These are phyloP conservation scores for Nycticebus coucang DNA, from an alignment of 2,113 vertebrate genomes.

Conservation along the genomic window DNA sequence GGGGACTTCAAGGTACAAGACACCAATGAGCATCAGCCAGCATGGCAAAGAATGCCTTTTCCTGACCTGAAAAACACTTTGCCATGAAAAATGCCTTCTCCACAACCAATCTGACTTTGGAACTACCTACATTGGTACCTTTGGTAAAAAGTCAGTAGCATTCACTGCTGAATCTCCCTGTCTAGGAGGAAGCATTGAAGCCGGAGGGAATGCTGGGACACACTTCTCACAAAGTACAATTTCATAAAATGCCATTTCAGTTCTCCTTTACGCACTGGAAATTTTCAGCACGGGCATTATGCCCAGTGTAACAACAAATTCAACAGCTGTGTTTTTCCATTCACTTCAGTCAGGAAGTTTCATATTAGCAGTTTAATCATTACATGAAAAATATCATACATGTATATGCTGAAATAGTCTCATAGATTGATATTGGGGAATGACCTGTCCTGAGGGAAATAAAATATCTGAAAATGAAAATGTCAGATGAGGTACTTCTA, in stretches of 20 bases:
- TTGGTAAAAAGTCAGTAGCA: slow-evolving; percentile 49
- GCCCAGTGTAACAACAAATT: slow-evolving; percentile 85
- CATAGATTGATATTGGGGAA: slow-evolving; percentile 79
- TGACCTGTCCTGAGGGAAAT: slow-evolving; percentile 78
- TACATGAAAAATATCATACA: slow-evolving; percentile 81
- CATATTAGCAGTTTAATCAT: slow-evolving; percentile 85
- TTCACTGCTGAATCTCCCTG: slow-evolving; percentile 64
- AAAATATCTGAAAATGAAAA: slow-evolving; percentile 79
- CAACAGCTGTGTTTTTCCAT: slow-evolving; percentile 88
- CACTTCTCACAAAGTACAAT: slow-evolving; percentile 65
- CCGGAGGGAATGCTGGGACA: slow-evolving; percentile 70
- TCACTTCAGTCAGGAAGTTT: slow-evolving; percentile 83
- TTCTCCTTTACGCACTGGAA: slow-evolving; percentile 80
- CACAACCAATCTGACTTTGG: slow-evolving; percentile 57
- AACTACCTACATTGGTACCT: slow-evolving; percentile 48
- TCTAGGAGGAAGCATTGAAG: slow-evolving; percentile 61
- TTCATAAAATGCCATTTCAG: slow-evolving; percentile 77
- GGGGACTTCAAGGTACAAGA: background rate
- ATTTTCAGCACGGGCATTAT: slow-evolving; percentile 82
- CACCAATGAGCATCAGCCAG: background rate
- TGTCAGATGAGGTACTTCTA: slow-evolving; percentile 74
- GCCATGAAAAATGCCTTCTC: slow-evolving; percentile 64
- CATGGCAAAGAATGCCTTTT: slow-evolving; percentile 51
- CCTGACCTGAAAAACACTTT: slow-evolving; percentile 68
- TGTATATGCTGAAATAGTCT: slow-evolving; percentile 79